Base-by-base conservation (phyloP, 2,888 invertebrate species). In the Anthophora plumipes region DNA sequence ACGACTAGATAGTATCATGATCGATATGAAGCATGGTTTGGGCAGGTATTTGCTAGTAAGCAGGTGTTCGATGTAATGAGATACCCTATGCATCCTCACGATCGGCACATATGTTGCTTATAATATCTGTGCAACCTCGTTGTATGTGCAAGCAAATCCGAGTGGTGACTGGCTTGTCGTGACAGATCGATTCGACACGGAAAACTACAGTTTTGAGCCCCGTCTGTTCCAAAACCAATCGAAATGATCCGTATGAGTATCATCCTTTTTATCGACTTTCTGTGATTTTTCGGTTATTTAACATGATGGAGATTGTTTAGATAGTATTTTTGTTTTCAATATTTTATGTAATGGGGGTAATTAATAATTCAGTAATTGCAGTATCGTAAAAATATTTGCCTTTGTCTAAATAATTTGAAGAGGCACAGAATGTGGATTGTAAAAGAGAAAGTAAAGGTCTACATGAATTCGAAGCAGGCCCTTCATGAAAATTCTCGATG, bases 41-140 rank as follows among this genome's bases (percentile, higher is more conserved):
- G 83, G 75, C 84, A 77, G 73, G 76, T 67, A 73, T 80, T 79
- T 67, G 70, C 52, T 73, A 75, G 68, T 67, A 82, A 89, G 85
- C 91, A 91, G 91, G 90, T 91, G 91, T 91, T 84, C 89, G 71
- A 83, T 70, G 69, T 37, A 17, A 52, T 48, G 48, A 67, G 52
- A 81, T 84, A 86, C 84, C 85, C 87, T 85, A 64, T 76, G 70
- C 77, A 85, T 89, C 69, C 80, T 85, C 82, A 80, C 78, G 83
- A 79, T 80, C 63, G 64, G 88, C 89, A 81, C 92, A 92, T 92
- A 92, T 92, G 92, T 90, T 89, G 84, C 84, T 85, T 80, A 82
- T 90, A 89, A 92, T 87, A 84, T 85, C 89, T 91, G 72, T 87
- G 90, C 86, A 91, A 90, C 89, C 90, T 86, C 89, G 74, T 60